Evolutionary conservation across 2,797 vertebrate species (phyloP).

Genomic region (Sebastes variabilis): DNA sequence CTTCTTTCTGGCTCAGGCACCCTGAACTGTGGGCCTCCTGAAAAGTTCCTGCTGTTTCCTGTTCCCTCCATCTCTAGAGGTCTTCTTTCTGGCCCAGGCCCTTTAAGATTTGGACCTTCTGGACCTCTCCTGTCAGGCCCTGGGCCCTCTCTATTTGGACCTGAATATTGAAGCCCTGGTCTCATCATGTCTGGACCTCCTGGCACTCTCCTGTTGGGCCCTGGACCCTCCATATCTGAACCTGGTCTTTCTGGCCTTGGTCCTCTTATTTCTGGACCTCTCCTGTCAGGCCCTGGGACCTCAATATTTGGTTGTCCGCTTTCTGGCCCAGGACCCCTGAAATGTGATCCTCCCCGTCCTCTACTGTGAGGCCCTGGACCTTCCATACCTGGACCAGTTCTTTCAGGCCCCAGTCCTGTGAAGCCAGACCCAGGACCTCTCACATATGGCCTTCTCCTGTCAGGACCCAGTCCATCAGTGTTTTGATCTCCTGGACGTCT

Average conservation of each 20-base stretch:
- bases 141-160: background rate
- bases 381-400: slow-evolving; percentile 5
- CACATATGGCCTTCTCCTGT: slow-evolving; percentile 23
- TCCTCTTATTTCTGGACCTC: slow-evolving; percentile 17
- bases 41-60: background rate
- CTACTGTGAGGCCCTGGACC: slow-evolving; percentile 1
- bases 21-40: slow-evolving; percentile 18
- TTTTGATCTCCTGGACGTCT: slow-evolving; percentile 26
- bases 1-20: background rate
- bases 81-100: slow-evolving; percentile 16
- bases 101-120: slow-evolving; percentile 14
- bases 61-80: background rate
- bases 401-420: slow-evolving; percentile 23
- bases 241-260: background rate
- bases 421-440: background rate
- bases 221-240: background rate
- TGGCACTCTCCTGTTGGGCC: slow-evolving; percentile 17
- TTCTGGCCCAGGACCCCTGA: slow-evolving; percentile 24
- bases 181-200: slow-evolving; percentile 15
- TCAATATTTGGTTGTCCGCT: slow-evolving; percentile 20
- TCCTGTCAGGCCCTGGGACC: background rate
- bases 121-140: slow-evolving; percentile 2
- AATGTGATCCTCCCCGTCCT: slow-evolving; percentile 17
- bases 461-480: background rate
- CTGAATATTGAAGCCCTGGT: slow-evolving; percentile 8